These are phyloP conservation scores for Lonchura striata DNA, from an alignment of 2,113 vertebrate species.

Conservation along the genomic window DNA sequence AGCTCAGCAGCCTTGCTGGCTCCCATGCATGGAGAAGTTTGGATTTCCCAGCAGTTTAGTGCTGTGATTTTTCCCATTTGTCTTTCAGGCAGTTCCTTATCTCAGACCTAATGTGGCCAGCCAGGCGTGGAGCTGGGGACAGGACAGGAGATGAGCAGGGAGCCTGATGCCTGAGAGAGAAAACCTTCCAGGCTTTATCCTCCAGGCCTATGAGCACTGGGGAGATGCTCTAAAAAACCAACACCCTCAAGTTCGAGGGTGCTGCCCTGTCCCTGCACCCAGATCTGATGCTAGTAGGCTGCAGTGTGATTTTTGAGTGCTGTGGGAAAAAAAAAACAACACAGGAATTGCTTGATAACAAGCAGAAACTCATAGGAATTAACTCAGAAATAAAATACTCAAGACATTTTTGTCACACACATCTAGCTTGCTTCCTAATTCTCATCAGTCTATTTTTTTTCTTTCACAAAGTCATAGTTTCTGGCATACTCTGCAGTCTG, in stretches of 20 bases:
- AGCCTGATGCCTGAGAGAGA: background rate
- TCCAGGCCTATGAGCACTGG: background rate
- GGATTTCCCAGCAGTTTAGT: constrained; percentile 14
- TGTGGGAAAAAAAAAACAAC: background rate
- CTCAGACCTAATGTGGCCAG: background rate
- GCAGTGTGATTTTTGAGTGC: background rate
- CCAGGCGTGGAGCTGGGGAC: background rate
- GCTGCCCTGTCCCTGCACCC: background rate
- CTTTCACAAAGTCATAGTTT: background rate
- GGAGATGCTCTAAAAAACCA: background rate
- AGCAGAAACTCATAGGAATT: background rate
- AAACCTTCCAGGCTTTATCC: background rate
- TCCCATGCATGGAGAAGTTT: constrained; percentile 8
- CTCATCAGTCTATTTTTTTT: background rate
- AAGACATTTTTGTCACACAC: background rate
- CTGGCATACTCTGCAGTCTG: background rate
- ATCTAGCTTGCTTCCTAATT: background rate
- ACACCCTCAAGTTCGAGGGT: background rate
- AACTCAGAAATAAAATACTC: background rate
- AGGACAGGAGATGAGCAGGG: background rate
- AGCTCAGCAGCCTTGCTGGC: background rate
- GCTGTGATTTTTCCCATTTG: constrained; percentile 14
- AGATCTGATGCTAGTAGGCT: background rate
- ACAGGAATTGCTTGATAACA: background rate
- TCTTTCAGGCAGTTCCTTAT: background rate